Conservation (phyloP, 2,888 invertebrate species). For the Leptopilina syphax region DNA sequence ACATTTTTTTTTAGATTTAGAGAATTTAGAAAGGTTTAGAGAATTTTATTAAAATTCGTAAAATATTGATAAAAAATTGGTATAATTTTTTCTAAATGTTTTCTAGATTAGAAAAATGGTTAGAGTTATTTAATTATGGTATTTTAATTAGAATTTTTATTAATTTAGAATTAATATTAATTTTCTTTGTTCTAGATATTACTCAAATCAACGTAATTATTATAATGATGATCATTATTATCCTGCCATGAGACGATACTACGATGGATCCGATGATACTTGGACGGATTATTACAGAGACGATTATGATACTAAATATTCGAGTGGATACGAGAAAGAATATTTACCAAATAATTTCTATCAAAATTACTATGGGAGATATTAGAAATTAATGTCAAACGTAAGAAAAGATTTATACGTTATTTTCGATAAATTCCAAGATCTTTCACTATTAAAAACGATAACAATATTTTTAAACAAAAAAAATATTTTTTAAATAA, state of each 20-base stretch:
- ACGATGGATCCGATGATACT: slow-evolving; percentile 44
- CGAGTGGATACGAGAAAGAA: slow-evolving; percentile 50
- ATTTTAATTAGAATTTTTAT: neutral
- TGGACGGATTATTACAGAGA: slow-evolving; percentile 50
- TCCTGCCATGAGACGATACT: slow-evolving; percentile 51
- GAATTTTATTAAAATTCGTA: too few species aligned
- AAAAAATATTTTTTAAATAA: too few species aligned
- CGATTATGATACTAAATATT: slow-evolving; percentile 50
- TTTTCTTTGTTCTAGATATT: slow-evolving; percentile 51
- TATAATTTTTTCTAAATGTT: too few species aligned
- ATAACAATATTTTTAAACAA: too few species aligned
- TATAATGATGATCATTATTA: slow-evolving; percentile 52
- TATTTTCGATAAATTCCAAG: neutral
- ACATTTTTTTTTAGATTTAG: too few species aligned
- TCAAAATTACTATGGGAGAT: slow-evolving; percentile 48
- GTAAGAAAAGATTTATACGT: neutral
- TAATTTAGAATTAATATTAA: neutral
- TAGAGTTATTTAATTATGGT: neutral
- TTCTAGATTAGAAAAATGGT: too few species aligned
- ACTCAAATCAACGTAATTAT: slow-evolving; percentile 47
- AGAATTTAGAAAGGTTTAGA: too few species aligned
- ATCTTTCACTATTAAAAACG: too few species aligned
- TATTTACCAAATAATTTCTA: slow-evolving; percentile 51
- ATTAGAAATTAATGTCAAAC: slow-evolving; percentile 42
- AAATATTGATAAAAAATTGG: too few species aligned